A percentile compares a stretch with the other conserved stretches of the same genome.
phyloP scores from a whole-genome alignment of 2,113 vertebrate genomes.

The Pyrgilauda ruficollis region DNA sequence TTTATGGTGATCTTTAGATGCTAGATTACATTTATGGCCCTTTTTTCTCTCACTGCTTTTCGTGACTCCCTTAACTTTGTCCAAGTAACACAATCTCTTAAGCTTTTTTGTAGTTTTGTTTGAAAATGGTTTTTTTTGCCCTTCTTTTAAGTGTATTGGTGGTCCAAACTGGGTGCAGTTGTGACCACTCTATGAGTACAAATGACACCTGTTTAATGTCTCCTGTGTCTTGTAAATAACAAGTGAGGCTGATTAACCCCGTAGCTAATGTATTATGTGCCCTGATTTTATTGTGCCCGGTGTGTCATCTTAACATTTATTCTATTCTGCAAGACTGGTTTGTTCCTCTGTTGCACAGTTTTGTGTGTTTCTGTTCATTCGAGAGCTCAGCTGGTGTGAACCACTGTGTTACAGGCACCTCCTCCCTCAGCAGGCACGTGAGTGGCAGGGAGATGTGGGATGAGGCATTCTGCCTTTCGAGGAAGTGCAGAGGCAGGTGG shows the following conservation, averaged over 20 bases:
- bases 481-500: neutral
- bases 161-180: neutral
- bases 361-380: neutral
- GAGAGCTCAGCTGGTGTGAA: neutral
- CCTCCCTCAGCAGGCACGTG: rapidly evolving
- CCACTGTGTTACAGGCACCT: neutral
- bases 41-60: neutral
- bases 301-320: neutral
- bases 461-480: neutral
- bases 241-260: neutral
- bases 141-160: neutral
- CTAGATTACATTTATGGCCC: neutral
- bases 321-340: neutral
- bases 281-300: neutral
- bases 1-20: neutral
- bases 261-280: neutral
- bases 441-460: neutral
- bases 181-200: neutral
- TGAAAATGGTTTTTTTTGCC: neutral
- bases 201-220: neutral
- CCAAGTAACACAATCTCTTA: neutral
- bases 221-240: neutral
- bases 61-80: neutral
- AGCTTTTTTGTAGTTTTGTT: neutral
- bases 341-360: neutral